A percentile compares a stretch with the other conserved stretches of the same genome.
Evolutionary conservation across 2,113 vertebrate genomes (phyloP).

Genomic region (Pedionomus torquatus): DNA sequence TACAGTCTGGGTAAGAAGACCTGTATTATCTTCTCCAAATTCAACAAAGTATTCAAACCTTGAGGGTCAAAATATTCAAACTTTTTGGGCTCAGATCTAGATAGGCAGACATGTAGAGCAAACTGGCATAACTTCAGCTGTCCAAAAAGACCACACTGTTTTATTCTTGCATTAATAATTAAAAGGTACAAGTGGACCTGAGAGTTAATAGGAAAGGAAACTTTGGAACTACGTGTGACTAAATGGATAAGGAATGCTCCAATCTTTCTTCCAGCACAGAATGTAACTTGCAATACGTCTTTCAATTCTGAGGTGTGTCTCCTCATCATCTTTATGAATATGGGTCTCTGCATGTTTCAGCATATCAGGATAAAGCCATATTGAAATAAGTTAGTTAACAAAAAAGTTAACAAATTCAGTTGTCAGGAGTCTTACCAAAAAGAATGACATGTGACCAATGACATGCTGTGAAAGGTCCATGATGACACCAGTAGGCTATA

Average conservation of each 20-base stretch:
- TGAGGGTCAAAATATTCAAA: neutral
- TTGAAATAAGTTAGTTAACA: neutral
- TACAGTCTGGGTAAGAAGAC: neutral
- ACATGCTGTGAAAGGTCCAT: neutral
- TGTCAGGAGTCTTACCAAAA: neutral
- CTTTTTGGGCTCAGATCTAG: neutral
- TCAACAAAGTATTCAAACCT: neutral
- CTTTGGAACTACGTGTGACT: neutral
- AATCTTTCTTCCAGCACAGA: neutral
- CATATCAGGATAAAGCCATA: neutral
- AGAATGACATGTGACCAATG: neutral
- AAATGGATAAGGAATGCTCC: neutral
- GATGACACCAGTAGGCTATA: neutral
- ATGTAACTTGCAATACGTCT: neutral
- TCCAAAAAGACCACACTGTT: neutral
- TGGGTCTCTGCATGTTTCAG: neutral
- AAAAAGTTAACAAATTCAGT: neutral
- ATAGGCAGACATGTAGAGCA: neutral
- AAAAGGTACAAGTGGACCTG: neutral
- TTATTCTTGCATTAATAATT: conserved; percentile 15
- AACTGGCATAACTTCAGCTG: neutral
- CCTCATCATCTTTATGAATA: neutral
- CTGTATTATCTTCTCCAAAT: neutral
- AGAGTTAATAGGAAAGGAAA: conserved; percentile 5
- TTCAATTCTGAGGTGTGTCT: neutral